Base-by-base conservation (phyloP, 2,113 vertebrate genomes). In the Corythoichthys haematopterus region DNA sequence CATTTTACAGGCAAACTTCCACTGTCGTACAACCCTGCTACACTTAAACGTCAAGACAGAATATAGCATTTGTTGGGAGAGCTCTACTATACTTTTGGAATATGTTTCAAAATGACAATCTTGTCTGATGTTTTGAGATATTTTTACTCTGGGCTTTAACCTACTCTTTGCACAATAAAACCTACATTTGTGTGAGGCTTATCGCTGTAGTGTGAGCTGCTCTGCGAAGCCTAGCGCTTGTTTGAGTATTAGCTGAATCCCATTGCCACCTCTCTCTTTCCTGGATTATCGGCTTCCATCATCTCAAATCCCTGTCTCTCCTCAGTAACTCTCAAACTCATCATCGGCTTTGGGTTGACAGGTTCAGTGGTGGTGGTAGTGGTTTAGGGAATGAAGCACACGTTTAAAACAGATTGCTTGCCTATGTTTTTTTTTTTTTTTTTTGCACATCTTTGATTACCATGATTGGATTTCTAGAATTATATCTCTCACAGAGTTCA, bases 221-320 rank as follows among this genome's bases (percentile, higher is more conserved):
- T n/a, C 60, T 45, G 67, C 75, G 7, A 62, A 62, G 59, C 40
- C 38, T 71, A 70, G 63, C 72, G 55, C 56, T 81, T 81, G 80
- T 83, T 75, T 74, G 77, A 76, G 78, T 75, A 78, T 85, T 85
- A 80, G 62, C 74, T 52, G 74, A 56, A 71, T 79, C 71, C 60
- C 55, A 1, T 56, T 11, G 51, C 67, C 79, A 76, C 73, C 70
- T 84, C 71, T 66, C 57, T 48, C 70, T 68, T 72, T 55, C 0
- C 47, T 68, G 82, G 86, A 85, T 87, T 85, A 86, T 75, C 68
- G 35, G 76, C 72, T 74, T 82, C 76, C 73, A 63, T 76, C 70
- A 61, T 68, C 15, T 77, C 57, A 84, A 87, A 86, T 78, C 80
- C 82, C 15, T 7, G 37, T 77, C 76, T 72, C 71, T 69, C 63